A percentile compares a stretch with the other conserved stretches of the same genome.
phyloP scores from a whole-genome alignment of 1,140 invertebrate genomes.

The Drosophila suzukii region DNA sequence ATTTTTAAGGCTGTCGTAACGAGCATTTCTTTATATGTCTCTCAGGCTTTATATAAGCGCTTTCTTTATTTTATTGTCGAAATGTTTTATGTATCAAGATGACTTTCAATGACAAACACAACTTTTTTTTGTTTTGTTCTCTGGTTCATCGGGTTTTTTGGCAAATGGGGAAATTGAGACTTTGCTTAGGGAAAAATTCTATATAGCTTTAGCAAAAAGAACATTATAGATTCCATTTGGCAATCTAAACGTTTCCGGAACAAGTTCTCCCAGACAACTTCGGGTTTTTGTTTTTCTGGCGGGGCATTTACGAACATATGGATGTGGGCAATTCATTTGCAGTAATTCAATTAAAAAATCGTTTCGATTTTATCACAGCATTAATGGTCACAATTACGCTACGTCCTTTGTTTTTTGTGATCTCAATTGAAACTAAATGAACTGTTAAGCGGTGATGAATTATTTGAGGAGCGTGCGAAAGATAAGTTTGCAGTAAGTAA shows the following conservation, averaged over 20 bases:
- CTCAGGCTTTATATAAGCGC: not conserved
- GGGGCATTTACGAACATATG: constrained; percentile 11
- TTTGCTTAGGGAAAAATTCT: constrained; percentile 4
- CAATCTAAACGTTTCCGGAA: constrained; percentile 19
- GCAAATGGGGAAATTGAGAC: constrained; percentile 4
- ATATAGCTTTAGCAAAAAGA: constrained; percentile 2
- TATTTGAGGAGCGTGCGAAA: constrained; percentile 21
- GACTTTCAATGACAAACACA: constrained; percentile 1
- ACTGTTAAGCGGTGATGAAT: constrained; percentile 17
- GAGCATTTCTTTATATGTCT: constrained; percentile 18
- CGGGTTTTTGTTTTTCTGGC: not conserved
- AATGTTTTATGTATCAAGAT: constrained; percentile 13
- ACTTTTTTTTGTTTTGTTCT: not conserved
- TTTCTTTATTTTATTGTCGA: constrained; percentile 5
- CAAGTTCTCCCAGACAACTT: constrained; percentile 18
- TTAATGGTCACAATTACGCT: constrained; percentile 34
- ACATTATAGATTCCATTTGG: constrained; percentile 2
- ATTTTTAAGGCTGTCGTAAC: constrained; percentile 25
- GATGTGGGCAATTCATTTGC: constrained; percentile 19
- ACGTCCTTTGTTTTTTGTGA: constrained; percentile 22
- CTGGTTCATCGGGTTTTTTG: not conserved
- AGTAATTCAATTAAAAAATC: constrained; percentile 55
- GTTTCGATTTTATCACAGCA: constrained; percentile 49
- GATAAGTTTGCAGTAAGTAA: constrained; percentile 27
- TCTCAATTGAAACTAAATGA: constrained; percentile 22